phyloP scores from a whole-genome alignment of 2,888 invertebrate species.

The Andricus curvator region DNA sequence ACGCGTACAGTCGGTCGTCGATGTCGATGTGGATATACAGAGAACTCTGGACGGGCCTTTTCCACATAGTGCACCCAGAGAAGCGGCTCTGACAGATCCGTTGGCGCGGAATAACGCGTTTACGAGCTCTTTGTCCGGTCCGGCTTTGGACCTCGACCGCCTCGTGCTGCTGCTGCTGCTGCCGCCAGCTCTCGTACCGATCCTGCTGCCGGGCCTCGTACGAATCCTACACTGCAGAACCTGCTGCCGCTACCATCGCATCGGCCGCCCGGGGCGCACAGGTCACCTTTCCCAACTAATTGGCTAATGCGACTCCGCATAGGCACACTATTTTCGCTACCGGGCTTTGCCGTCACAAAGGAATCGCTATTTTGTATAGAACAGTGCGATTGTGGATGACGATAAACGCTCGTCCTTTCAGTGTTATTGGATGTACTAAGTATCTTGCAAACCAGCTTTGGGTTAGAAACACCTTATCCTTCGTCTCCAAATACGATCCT shows the following conservation, averaged over 20 bases:
- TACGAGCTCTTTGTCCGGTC: constrained; percentile 75
- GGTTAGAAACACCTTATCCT: no score
- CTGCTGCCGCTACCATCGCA: constrained; percentile 43
- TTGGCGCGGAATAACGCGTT: constrained; percentile 78
- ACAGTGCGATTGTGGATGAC: background rate
- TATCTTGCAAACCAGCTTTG: background rate
- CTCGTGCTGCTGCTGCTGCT: constrained; percentile 59
- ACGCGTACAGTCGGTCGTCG: constrained; percentile 46
- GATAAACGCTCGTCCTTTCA: background rate
- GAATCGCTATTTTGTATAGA: constrained; percentile 13
- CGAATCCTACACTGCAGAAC: constrained; percentile 43
- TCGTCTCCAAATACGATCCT: no score
- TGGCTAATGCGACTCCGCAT: constrained; percentile 69
- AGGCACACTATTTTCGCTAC: constrained; percentile 30
- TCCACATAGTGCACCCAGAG: constrained; percentile 67
- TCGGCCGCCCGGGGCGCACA: constrained; percentile 45
- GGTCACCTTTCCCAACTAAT: constrained; percentile 67
- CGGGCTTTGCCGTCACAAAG: constrained; percentile 20
- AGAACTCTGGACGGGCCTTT: constrained; percentile 60
- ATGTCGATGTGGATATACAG: constrained; percentile 53
- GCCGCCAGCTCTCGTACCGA: constrained; percentile 57
- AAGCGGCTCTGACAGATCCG: constrained; percentile 77
- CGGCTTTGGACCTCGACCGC: constrained; percentile 68
- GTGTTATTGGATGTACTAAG: constrained; percentile 4
- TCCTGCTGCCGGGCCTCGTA: constrained; percentile 45